Conservation (phyloP, 2,888 invertebrate genomes). For the Cristatella mucedo region DNA sequence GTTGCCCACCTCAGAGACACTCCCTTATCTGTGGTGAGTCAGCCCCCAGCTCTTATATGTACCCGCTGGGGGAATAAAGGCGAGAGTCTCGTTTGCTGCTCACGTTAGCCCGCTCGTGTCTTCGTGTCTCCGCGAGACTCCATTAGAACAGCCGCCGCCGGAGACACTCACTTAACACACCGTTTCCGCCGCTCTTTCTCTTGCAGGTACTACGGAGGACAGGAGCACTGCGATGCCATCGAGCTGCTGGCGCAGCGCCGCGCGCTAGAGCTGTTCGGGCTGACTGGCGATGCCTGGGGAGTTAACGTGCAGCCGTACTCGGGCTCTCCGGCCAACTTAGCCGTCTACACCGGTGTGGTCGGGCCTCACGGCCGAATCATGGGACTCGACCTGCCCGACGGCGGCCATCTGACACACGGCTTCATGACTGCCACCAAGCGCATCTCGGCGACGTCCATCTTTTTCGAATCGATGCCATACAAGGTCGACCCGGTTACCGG, state of each 20-base stretch:
- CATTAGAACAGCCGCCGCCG: too few species aligned
- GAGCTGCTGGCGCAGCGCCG: conserved; percentile 74
- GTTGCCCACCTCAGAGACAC: too few species aligned
- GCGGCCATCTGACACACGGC: conserved; percentile 60
- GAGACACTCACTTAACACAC: background rate
- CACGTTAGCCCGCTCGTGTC: too few species aligned
- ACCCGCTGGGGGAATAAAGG: too few species aligned
- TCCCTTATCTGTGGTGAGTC: too few species aligned
- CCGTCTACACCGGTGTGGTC: conserved; percentile 67
- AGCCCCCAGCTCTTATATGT: too few species aligned
- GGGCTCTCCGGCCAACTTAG: conserved; percentile 88
- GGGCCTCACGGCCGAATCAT: conserved; percentile 89
- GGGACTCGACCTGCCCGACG: conserved; percentile 87
- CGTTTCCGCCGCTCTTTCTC: background rate
- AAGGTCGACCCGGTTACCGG: conserved; percentile 64
- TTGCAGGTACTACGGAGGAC: conserved; percentile 85
- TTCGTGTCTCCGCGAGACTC: too few species aligned
- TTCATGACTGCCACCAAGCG: conserved; percentile 77
- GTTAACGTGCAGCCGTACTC: conserved; percentile 95
- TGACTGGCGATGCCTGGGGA: conserved; percentile 77
- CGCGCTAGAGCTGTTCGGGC: conserved; percentile 62
- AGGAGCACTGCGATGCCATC: conserved; percentile 82
- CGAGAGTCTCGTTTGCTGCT: too few species aligned
- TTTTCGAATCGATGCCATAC: conserved; percentile 96
- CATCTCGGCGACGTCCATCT: conserved; percentile 89